Percentiles rank a stretch among this genome's conserved stretches.
Conservation (phyloP, 1,140 invertebrate genomes). For the Drosophila rhopaloa region DNA sequence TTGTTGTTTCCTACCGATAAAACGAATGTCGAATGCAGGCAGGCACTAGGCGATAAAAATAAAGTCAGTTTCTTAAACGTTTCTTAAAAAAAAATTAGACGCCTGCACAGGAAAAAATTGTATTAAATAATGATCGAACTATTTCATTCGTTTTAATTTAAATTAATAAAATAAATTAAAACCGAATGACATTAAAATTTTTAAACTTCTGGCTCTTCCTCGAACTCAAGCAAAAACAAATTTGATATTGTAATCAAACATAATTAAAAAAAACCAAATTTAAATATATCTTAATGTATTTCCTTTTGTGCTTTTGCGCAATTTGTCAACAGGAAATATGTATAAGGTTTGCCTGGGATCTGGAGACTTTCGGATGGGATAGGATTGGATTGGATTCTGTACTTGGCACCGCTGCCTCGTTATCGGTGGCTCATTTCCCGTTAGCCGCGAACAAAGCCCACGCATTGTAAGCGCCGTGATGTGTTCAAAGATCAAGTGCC, state of each 20-base stretch:
- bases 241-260: too few species aligned
- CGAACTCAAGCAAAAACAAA: too few species aligned
- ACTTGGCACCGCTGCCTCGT: slow-evolving; percentile 48
- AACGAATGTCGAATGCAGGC: slow-evolving; percentile 4
- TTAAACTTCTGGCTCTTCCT: too few species aligned
- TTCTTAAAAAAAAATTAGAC: slow-evolving; percentile 1
- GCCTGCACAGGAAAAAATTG: neutral
- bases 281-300: neutral
- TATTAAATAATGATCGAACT: neutral
- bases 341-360: slow-evolving; percentile 58
- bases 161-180: neutral
- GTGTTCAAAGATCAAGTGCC: slow-evolving; percentile 54
- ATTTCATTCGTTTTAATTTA: neutral
- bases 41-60: slow-evolving; percentile 21
- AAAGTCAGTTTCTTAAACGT: slow-evolving; percentile 12
- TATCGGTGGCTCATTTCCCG: slow-evolving; percentile 67
- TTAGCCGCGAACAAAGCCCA: slow-evolving; percentile 62
- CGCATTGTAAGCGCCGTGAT: slow-evolving; percentile 52
- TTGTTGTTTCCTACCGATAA: slow-evolving; percentile 38
- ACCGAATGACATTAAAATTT: too few species aligned
- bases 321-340: slow-evolving; percentile 67
- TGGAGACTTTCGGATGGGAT: slow-evolving; percentile 1
- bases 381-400: slow-evolving; percentile 24
- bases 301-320: slow-evolving; percentile 1
- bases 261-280: too few species aligned